Evolutionary conservation across 1,140 invertebrate genomes (phyloP), one percentile per base, ranked within the genome.

Genomic region (Ceratina calcarata): DNA sequence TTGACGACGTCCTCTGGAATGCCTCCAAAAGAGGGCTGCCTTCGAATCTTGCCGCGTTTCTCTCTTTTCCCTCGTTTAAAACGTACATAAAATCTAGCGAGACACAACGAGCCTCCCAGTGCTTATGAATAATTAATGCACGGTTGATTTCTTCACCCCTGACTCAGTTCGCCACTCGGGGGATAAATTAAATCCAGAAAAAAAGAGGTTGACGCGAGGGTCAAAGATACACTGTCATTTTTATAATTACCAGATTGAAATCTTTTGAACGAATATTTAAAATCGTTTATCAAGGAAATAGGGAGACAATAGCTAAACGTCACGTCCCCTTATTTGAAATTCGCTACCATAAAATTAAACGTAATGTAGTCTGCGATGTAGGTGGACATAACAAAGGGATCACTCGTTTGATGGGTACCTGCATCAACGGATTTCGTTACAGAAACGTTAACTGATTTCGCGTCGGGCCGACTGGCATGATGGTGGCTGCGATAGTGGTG

Each of bases 341-440:
- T n/a, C n/a, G n/a, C n/a, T n/a, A n/a, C n/a, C n/a, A n/a, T n/a
- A n/a, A n/a, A n/a, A n/a, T n/a, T n/a, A n/a, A n/a, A n/a, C n/a
- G n/a, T n/a, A 12, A 53, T 12, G 51, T 53, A 53, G 51, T 6
- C 32, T 6, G 32, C 32, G 32, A 37, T 37, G 6, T 37, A 6
- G 32, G 6, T 53, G 16, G 12, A 22, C n/a, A 8, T 16, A 73
- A 32, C 24, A 64, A 55, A 73, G 20, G 60, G 71, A 64, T 53
- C 61, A 45, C 22, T 60, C 24, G 18, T 71, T 16, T 60, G 6
- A 4, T 15, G 13, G 20, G 70, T 73, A 62, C 71, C 71, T 73
- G 71, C 71, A 73, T 64, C 20, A 64, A 45, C 18, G 71, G 71
- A 64, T 73, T 45, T 64, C 71, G 71, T 73, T 73, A 73, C 71